Conservation (phyloP, 2,113 vertebrate genomes). For the Austrofundulus limnaeus region DNA sequence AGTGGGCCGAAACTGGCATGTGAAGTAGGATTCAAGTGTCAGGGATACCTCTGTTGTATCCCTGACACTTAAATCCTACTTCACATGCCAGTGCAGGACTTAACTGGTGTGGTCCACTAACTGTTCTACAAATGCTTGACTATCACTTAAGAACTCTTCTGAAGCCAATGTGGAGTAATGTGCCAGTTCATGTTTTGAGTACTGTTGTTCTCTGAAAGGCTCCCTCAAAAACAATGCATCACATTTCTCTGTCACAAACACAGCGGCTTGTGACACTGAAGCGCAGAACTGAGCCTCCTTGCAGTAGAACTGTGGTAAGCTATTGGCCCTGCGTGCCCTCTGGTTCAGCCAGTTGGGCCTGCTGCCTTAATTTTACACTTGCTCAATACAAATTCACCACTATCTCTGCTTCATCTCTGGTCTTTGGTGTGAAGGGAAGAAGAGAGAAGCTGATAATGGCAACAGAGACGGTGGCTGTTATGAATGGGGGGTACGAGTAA, state of each 20-base stretch:
- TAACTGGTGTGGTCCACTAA: constrained; percentile 27
- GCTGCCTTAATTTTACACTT: constrained; percentile 53
- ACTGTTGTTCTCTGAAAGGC: constrained; percentile 9
- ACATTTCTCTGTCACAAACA: neutral
- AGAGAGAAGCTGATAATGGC: constrained; percentile 33
- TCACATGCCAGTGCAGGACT: constrained; percentile 30
- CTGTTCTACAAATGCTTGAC: neutral
- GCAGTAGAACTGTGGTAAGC: constrained; percentile 28
- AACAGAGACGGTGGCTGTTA: constrained; percentile 23
- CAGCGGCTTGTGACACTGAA: constrained; percentile 18
- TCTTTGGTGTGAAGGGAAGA: constrained; percentile 18
- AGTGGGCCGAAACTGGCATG: constrained; percentile 46
- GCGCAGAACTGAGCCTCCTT: constrained; percentile 10
- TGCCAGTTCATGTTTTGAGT: constrained; percentile 27
- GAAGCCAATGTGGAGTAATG: neutral
- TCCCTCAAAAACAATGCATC: constrained; percentile 23
- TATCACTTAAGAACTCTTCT: constrained; percentile 23
- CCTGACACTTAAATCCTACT: constrained; percentile 28
- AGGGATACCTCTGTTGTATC: constrained; percentile 34
- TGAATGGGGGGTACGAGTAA: constrained; percentile 19
- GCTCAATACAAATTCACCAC: constrained; percentile 58
- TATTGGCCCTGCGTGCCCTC: constrained; percentile 32
- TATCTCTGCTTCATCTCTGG: constrained; percentile 64
- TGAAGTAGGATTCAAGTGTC: too few species aligned
- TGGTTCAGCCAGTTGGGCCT: constrained; percentile 40